A percentile compares a stretch with the other conserved stretches of the same genome.
These are phyloP conservation scores for Microctonus aethiopoides DNA, from an alignment of 2,888 invertebrate species.

Conservation along the genomic window DNA sequence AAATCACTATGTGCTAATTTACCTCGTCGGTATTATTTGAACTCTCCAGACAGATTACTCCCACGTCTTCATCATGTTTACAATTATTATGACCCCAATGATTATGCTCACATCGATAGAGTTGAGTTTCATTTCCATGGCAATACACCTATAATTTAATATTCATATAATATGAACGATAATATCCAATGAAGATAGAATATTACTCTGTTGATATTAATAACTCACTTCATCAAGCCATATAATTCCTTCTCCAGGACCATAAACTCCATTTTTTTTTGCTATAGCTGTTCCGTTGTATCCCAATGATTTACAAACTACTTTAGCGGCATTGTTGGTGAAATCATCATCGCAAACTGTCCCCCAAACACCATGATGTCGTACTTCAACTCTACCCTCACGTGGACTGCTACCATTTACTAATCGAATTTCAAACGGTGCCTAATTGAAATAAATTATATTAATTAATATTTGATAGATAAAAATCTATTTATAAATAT, in stretches of 20 bases:
- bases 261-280: conserved; percentile 70
- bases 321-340: conserved; percentile 73
- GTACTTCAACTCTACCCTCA: conserved; percentile 79
- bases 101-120: conserved; percentile 75
- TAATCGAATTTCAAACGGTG: conserved; percentile 72
- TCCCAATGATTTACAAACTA: conserved; percentile 73
- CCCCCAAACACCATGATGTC: conserved; percentile 78
- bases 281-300: conserved; percentile 69
- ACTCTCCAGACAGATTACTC: conserved; percentile 68
- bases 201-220: neutral
- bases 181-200: neutral
- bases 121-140: conserved; percentile 73
- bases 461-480: neutral
- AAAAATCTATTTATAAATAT: too few relatives aligned
- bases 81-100: conserved; percentile 80
- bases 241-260: conserved; percentile 74
- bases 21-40: conserved; percentile 55
- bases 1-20: neutral
- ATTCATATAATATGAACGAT: conserved; percentile 25
- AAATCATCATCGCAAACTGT: conserved; percentile 85
- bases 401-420: conserved; percentile 70
- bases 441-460: conserved; percentile 54
- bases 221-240: conserved; percentile 75
- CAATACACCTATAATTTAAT: conserved; percentile 69
- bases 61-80: conserved; percentile 79